Evolutionary conservation across 2,888 invertebrate genomes (phyloP), one percentile per base, ranked within the genome.

Genomic region (Ethmia dodecea): DNA sequence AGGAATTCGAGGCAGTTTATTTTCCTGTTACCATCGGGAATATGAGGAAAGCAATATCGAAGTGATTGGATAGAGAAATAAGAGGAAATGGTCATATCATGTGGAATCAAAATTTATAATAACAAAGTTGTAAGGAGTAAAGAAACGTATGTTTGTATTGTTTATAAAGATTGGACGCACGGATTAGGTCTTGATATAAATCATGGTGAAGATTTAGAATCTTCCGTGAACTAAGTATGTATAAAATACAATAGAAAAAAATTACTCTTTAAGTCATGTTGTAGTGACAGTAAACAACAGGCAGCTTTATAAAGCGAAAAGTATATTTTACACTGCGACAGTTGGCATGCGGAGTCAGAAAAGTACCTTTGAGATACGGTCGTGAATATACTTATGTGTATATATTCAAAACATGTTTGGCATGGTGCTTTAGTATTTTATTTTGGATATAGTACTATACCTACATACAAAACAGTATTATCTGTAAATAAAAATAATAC

Each of bases 81-180:
- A 69, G 62, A 59, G 61, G 63, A 66, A 78, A 68, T 61, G 80
- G 76, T 83, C 84, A 84, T 84, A 84, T 84, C 84, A 83, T 71
- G 71, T 66, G 76, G 67, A 80, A 74, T 69, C 72, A 75, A 73
- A 69, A 59, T 71, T 65, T 70, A 63, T 78, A 60, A 72, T 69
- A 69, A 71, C 66, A 63, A 69, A 64, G 61, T 64, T 68, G 65
- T 72, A 69, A 65, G 62, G 69, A 63, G 60, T 66, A 67, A 60
- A 58, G 61, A 71, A 64, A 63, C 61, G 66, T 63, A 71, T 61
- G 71, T 66, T 66, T 78, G 75, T 75, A 72, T 68, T 63, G 68
- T 59, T 70, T 73, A 67, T 58, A 50, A 73, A 65, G 64, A 70
- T 73, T 74, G 71, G 60, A 62, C 62, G 68, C 71, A 69, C 69